Base-by-base conservation (phyloP, 2,113 vertebrate species). In the Forbesichthys papilliferus region DNA sequence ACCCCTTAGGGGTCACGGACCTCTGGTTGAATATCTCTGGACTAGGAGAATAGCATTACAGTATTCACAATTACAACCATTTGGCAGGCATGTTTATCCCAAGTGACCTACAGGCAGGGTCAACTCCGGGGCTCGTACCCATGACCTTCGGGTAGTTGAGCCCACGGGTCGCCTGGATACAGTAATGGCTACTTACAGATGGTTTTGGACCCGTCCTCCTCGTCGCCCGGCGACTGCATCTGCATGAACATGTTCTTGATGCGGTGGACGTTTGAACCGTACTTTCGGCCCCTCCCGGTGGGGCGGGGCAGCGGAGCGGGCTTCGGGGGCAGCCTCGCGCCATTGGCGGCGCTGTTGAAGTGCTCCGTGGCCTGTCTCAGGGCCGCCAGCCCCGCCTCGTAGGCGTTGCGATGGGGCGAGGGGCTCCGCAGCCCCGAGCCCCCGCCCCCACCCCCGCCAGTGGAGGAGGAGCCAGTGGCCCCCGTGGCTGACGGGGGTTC, bases 211-310 rank as follows among this genome's bases (percentile, higher is more conserved):
- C 94, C 92, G 3, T 93, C 93, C 71, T 89, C 91, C 36, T 91
- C 92, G 1, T 92, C 95, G 62, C 85, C 93, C 36, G 88, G 94
- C 0, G 94, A 92, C 84, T 95, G 95, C 96, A 98, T 98, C 92
- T 99, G 96, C 94, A 99, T 95, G 92, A 99, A 99, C 96, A 98
- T 98, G 91, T 96, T 99, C 92, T 99, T 98, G 94, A 99, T 99
- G 54, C 97, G 95, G 81, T 99, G 95, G 54, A 99, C 97, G 65
- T 99, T 98, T 75, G 96, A 98, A 71, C 97, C 97, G 74, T 98
- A 98, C 88, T 91, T 94, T 87, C 95, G 95, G 49, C 94, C 94
- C 73, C 95, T 91, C 46, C 88, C 89, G 0, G 74, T 77, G 14
- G 91, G 90, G 47, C 94, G 91, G 78, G 88, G 90, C 60, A 90